Conservation (phyloP, 2,797 vertebrate species). For the Sebastes trivittatus region DNA sequence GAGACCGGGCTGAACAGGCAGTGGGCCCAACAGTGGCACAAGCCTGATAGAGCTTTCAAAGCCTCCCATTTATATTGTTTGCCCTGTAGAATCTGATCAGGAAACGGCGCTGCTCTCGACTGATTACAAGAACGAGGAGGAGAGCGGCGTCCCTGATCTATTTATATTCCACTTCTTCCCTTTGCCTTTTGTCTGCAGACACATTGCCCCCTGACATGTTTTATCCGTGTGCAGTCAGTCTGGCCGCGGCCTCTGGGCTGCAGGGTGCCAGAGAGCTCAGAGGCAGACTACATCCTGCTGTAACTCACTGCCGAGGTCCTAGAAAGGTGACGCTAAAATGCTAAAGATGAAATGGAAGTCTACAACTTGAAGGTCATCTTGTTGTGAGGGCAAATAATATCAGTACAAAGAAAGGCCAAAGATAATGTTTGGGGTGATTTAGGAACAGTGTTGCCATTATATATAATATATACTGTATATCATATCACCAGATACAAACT, state of each 20-base stretch:
- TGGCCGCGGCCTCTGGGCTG: conserved; percentile 3
- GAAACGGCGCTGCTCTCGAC: conserved; percentile 24
- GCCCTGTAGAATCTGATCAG: conserved; percentile 40
- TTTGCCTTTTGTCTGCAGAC: conserved; percentile 9
- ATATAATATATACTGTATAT: neutral
- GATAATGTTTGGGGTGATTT: neutral
- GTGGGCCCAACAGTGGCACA: conserved; percentile 2
- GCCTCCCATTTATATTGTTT: conserved; percentile 54
- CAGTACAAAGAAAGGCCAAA: neutral
- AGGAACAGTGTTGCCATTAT: neutral
- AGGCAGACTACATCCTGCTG: neutral
- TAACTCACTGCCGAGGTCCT: conserved; percentile 11
- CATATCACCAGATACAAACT: neutral
- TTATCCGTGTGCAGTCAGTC: conserved; percentile 5
- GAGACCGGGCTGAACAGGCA: neutral
- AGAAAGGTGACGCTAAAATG: neutral
- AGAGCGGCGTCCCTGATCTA: conserved; percentile 35
- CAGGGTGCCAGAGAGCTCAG: conserved; percentile 9
- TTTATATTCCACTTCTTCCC: conserved; percentile 20
- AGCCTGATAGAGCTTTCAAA: conserved; percentile 36
- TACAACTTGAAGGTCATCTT: neutral
- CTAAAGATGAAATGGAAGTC: conserved; percentile 2
- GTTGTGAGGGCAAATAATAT: neutral
- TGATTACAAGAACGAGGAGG: conserved; percentile 33
- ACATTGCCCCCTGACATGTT: conserved; percentile 28